Conservation (phyloP, 1,140 invertebrate species). For the Lasaia peninsularis region DNA sequence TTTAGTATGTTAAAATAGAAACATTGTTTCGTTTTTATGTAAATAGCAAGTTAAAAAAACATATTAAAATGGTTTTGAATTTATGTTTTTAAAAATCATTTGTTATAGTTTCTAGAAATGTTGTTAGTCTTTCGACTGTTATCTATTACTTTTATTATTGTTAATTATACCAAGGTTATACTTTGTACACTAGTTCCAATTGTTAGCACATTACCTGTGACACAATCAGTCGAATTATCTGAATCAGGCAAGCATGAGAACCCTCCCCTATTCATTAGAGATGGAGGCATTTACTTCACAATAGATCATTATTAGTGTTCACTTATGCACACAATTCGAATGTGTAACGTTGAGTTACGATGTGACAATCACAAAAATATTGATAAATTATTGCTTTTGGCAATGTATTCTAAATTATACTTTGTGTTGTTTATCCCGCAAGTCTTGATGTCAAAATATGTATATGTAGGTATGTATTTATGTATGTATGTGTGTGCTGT, state of each 20-base stretch:
- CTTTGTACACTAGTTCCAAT: not conserved
- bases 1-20: too few species aligned
- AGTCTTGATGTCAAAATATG: too few species aligned
- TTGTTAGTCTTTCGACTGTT: too few species aligned
- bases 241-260: constrained; percentile 8
- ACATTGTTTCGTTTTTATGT: too few species aligned
- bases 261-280: constrained; percentile 11
- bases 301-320: constrained; percentile 12
- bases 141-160: too few species aligned
- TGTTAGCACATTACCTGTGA: not conserved
- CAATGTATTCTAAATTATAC: not conserved
- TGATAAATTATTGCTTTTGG: not conserved
- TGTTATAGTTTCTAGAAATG: too few species aligned
- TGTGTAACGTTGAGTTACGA: constrained; percentile 1
- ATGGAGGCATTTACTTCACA: constrained; percentile 11
- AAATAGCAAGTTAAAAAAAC: too few species aligned
- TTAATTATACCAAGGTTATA: not conserved
- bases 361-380: not conserved
- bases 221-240: constrained; percentile 5
- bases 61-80: too few species aligned
- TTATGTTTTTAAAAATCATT: too few species aligned
- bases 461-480: too few species aligned
- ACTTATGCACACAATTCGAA: constrained; percentile 6
- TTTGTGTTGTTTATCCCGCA: too few species aligned
- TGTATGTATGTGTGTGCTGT: too few species aligned